Evolutionary conservation across 2,888 invertebrate species (phyloP), one percentile per base, ranked within the genome.

Genomic region (Lasioglossum oenotherae): DNA sequence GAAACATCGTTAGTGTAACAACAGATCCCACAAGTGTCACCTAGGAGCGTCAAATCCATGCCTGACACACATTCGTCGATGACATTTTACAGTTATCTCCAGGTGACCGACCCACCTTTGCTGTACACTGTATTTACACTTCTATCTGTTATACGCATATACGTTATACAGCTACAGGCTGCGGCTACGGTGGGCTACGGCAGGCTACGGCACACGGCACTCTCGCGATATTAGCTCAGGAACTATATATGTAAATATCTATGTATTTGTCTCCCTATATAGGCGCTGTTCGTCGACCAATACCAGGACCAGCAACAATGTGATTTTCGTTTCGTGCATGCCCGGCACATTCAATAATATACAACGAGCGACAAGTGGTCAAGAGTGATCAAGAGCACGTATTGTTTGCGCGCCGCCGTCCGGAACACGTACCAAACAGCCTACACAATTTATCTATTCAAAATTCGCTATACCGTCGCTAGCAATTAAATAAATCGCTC

Each of bases 41-140:
- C 81, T 79, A 85, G 69, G 69, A 89, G 87, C 87, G 82, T 91
- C 91, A 90, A 90, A 86, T 91, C 88, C 87, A 89, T 88, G 88
- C 81, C 87, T 93, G 94, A 94, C 94, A 94, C 91, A 94, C 93
- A 94, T 94, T 93, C 93, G 89, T 90, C 90, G 93, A 93, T 94
- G 94, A 94, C 93, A 94, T 93, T 95, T 94, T 95, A 94, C 95
- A 95, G 95, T 95, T 95, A 95, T 94, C 93, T 94, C 92, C 88
- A 91, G 92, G 92, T 89, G 91, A 90, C 92, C 92, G 92, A 92
- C 92, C 91, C 92, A 93, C 92, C 92, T 92, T 91, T 84, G 78
- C 85, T 41, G 82, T 80, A 78, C 78, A 77, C 85, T 41, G 82
- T 78, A n/a, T n/a, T n/a, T n/a, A 78, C 76, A 77, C 83, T 84